Evolutionary conservation across 2,888 invertebrate genomes (phyloP).

Genomic region (Euclidia mi): DNA sequence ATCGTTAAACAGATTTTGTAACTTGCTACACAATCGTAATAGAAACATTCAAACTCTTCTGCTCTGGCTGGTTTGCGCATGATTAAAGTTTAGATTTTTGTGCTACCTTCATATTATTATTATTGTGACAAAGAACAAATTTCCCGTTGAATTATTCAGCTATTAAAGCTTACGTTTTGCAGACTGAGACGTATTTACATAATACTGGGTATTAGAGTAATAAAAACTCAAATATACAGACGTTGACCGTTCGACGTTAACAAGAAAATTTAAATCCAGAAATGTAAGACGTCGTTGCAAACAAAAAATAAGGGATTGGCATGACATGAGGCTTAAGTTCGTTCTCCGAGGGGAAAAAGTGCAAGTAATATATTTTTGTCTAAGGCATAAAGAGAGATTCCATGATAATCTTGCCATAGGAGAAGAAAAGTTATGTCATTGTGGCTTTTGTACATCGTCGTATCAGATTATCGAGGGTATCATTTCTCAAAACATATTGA

Average conservation of each 20-base stretch:
- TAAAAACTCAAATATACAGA: constrained; percentile 8
- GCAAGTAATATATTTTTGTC: constrained; percentile 25
- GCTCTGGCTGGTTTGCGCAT: no score
- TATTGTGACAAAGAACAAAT: no score
- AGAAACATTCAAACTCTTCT: no score
- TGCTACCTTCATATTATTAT: no score
- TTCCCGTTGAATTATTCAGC: no score
- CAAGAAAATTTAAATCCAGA: constrained; percentile 16
- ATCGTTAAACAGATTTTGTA: no score
- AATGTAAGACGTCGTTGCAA: constrained; percentile 13
- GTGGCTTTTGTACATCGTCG: constrained; percentile 16
- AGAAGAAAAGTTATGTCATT: constrained; percentile 17
- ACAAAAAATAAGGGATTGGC: constrained; percentile 15
- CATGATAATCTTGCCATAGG: constrained; percentile 22
- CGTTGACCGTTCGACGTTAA: constrained; percentile 12
- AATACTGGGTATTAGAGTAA: not conserved
- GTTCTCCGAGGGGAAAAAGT: constrained; percentile 12
- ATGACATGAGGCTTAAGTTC: constrained; percentile 13
- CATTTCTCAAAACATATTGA: constrained; percentile 7
- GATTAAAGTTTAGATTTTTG: no score
- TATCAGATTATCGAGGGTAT: constrained; percentile 16
- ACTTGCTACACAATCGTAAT: no score
- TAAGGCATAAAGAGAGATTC: constrained; percentile 16
- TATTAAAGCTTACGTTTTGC: no score
- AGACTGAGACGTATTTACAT: no score